Evolutionary conservation across 2,113 vertebrate genomes (phyloP), one percentile per base, ranked within the genome.

Genomic region (Choloepus hoffmanni): DNA sequence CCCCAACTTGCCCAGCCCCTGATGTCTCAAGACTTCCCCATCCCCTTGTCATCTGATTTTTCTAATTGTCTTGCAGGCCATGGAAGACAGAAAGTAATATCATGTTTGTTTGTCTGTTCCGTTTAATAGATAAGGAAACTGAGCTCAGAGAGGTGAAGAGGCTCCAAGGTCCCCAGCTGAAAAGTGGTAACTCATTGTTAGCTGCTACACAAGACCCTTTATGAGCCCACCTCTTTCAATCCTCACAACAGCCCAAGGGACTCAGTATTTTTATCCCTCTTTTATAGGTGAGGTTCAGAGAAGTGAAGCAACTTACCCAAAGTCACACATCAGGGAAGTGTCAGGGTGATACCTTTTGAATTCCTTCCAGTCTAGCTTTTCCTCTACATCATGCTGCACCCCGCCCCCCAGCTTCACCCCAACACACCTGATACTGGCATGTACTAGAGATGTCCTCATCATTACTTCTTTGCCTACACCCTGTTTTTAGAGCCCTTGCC

Each of bases 51-150:
- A 8, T 33, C 55, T 73, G 48, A 73, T 63, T 63, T 73, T 73
- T 68, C 85, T 23, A n/a, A 45, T 5, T 48, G 53, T 74, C 58
- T 76, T 65, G 19, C 48, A 24, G 45, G 55, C 45, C 79, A 21
- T 5, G 26, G 15, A 93, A 63, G 36, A 67, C 43, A 63, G 13
- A 9, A 24, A 40, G 33, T 4, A 16, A 36, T 36, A 62, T 33
- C 33, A 33, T 18, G 1, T 55, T 40, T 23, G 6, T 72, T 40
- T 79, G 53, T 28, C 60, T 65, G 8, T 36, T 78, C 65, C 63
- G 65, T 48, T 73, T 94, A 58, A 63, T 26, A 78, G 60, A 68
- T 30, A 77, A 92, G 70, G 68, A 95, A 58, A 73, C 67, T 3
- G 0, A 11, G 23, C 3, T 40, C 23, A 45, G 73, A 65, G 19